Evolutionary conservation across 2,797 vertebrate species (phyloP).

Genomic region (Eulemur rubriventer): DNA sequence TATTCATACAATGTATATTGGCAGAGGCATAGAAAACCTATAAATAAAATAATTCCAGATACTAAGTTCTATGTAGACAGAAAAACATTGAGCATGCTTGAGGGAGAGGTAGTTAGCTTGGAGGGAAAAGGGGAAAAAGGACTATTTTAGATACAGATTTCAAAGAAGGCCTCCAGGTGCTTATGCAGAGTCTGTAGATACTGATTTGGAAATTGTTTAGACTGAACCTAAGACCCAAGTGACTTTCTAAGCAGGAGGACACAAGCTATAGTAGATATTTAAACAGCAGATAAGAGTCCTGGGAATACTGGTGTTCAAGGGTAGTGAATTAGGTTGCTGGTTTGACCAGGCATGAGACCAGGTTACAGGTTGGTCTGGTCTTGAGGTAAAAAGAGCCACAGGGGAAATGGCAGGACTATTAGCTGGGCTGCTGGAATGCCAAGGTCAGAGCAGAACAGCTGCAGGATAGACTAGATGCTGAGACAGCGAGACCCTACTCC

Average conservation of each 20-base stretch:
- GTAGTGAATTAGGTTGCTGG: not conserved
- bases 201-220: not conserved
- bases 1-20: not conserved
- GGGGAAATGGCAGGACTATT: not conserved
- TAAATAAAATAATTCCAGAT: not conserved
- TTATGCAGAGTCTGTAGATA: not conserved
- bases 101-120: not conserved
- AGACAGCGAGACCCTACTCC: not conserved
- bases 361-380: not conserved
- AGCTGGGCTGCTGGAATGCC: not conserved
- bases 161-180: not conserved
- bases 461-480: not conserved
- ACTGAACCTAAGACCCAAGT: not conserved
- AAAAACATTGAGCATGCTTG: not conserved
- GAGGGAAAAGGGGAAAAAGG: fast-evolving
- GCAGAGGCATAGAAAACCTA: not conserved
- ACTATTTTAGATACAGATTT: not conserved
- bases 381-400: not conserved
- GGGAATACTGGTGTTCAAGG: not conserved
- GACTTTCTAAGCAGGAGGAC: not conserved
- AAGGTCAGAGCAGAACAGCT: not conserved
- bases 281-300: not conserved
- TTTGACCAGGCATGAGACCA: not conserved
- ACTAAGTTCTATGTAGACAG: not conserved
- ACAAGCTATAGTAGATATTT: not conserved